A percentile compares a stretch with the other conserved stretches of the same genome.
Evolutionary conservation across 1,140 invertebrate species (phyloP).

Genomic region (Ceratosolen fusciceps): DNA sequence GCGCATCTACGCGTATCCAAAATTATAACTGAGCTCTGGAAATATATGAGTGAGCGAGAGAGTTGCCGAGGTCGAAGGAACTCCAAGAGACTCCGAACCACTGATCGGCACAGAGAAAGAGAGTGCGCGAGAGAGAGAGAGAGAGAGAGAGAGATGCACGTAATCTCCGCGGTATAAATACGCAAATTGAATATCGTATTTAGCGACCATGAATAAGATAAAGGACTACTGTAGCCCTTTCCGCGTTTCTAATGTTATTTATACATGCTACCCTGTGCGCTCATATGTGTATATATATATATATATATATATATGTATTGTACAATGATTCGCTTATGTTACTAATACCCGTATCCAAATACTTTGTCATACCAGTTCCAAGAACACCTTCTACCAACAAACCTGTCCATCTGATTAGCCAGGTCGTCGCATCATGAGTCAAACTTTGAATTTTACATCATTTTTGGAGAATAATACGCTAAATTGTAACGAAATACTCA

Average conservation of each 20-base stretch:
- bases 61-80: not conserved
- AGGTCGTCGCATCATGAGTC: too few species aligned
- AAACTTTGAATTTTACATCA: not conserved
- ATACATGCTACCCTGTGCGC: not conserved
- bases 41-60: not conserved
- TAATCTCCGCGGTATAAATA: slow-evolving; percentile 40
- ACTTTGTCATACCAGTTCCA: too few species aligned
- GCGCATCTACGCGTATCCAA: not conserved
- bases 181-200: slow-evolving; percentile 49
- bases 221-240: not conserved
- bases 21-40: slow-evolving; percentile 17
- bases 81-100: not conserved
- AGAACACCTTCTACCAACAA: too few species aligned
- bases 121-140: not conserved
- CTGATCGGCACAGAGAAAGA: not conserved
- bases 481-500: too few species aligned
- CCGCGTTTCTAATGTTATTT: not conserved
- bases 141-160: not conserved
- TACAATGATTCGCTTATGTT: not conserved
- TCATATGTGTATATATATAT: too few species aligned
- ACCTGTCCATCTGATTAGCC: too few species aligned
- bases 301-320: not conserved
- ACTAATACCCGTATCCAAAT: not conserved
- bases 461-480: too few species aligned
- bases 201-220: slow-evolving; percentile 23